Base-by-base conservation (phyloP, 2,888 invertebrate species). In the Itoplectis maculator region DNA sequence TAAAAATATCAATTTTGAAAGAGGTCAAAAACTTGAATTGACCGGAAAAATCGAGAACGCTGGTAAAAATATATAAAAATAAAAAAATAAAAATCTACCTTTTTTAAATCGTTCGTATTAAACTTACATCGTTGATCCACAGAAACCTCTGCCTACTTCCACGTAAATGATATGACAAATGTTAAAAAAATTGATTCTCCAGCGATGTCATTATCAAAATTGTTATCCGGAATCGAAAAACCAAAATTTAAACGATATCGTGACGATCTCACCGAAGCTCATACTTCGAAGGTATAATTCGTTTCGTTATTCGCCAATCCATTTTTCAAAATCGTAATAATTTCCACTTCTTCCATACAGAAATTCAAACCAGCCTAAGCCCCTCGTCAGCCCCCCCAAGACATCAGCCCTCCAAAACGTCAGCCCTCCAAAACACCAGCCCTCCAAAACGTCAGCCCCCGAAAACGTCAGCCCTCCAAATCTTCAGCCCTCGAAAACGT, bases 201-300 rank as follows among this genome's bases (percentile, higher is more conserved):
- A 54, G 51, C 51, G 51, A 54, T 54, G 51, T 54, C 51, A 54
- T 23, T 54, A 54, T 54, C 20, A 8, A 54, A 54, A 54, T 23
- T 54, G 7, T 54, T 20, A 54, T 20, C 51, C 18, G 51, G 51
- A 54, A 54, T 18, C 18, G 18, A 20, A 54, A 54, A 54, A 54
- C 51, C 51, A 18, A 54, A 7, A 54, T 54, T 23, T 20, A 54
- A 18, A 54, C 18, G 47, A 47, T 47, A n/a, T 47, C 47, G 47
- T 47, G 47, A 47, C 47, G 47, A 47, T n/a, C 47, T 47, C n/a
- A 47, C 2, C n/a, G 47, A 47, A n/a, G 47, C 47, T 47, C n/a
- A 1, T 47, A 47, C n/a, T 47, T 47, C 47, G 47, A 47, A 47
- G 47, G 47, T 47, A n/a, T 47, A 47, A 47, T 47, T 47, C n/a